phyloP scores from a whole-genome alignment of 1,140 invertebrate species.

The Macrocentrus cingulum region DNA sequence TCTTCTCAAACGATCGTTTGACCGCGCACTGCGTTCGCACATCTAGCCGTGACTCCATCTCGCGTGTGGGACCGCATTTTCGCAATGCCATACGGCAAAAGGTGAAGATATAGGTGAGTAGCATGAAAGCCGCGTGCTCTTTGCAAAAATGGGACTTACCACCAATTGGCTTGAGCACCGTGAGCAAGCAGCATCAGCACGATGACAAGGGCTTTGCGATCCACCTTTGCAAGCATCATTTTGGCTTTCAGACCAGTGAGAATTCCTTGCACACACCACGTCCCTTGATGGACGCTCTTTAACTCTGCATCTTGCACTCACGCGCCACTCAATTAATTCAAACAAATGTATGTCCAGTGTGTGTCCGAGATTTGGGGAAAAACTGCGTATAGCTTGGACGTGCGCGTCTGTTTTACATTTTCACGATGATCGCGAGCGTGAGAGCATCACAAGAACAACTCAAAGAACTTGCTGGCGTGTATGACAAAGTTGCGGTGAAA shows the following conservation, averaged over 20 bases:
- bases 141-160: constrained; percentile 41
- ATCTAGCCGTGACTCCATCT: constrained; percentile 24
- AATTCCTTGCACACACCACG: constrained; percentile 21
- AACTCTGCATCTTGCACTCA: constrained; percentile 1
- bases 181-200: constrained; percentile 45
- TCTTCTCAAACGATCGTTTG: constrained; percentile 48
- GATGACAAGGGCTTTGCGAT: constrained; percentile 32
- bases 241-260: constrained; percentile 29
- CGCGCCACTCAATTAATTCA: background rate
- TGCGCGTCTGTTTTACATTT: too few species aligned
- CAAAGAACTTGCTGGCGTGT: too few species aligned
- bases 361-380: too few species aligned
- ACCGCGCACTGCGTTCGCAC: constrained; percentile 35
- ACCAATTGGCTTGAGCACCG: constrained; percentile 54
- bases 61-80: constrained; percentile 8
- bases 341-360: background rate
- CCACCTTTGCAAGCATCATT: constrained; percentile 17
- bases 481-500: too few species aligned
- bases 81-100: too few species aligned
- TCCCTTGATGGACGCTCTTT: background rate
- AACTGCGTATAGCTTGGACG: too few species aligned
- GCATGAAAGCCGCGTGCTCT: constrained; percentile 2
- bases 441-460: too few species aligned
- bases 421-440: too few species aligned
- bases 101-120: too few species aligned